phyloP scores from a whole-genome alignment of 2,113 vertebrate genomes.

The Aegithalos caudatus region DNA sequence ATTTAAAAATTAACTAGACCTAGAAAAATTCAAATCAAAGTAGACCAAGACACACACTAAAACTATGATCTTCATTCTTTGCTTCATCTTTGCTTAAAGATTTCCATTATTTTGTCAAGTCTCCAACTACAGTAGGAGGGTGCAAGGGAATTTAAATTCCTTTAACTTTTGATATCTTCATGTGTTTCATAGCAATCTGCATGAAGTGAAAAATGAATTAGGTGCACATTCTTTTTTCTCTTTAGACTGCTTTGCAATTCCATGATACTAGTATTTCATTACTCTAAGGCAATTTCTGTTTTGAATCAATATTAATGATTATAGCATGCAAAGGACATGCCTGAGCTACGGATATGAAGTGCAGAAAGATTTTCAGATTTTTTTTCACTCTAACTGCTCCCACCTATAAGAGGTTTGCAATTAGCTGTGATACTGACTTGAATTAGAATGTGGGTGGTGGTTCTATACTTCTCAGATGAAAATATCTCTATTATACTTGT shows the following conservation, averaged over 20 bases:
- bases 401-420: neutral
- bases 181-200: neutral
- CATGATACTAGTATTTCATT: neutral
- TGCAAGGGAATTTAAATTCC: neutral
- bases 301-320: neutral
- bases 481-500: neutral
- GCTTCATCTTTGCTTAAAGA: neutral
- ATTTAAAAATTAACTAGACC: neutral
- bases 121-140: neutral
- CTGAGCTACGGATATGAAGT: neutral
- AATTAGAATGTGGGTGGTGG: neutral
- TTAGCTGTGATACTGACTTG: neutral
- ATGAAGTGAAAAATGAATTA: neutral
- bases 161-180: neutral
- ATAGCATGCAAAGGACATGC: neutral
- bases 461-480: neutral
- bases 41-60: neutral
- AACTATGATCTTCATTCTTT: neutral
- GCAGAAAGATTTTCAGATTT: neutral
- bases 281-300: neutral
- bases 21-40: neutral
- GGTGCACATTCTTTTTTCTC: neutral
- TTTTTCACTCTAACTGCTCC: neutral
- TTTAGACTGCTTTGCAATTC: neutral
- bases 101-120: neutral